These are phyloP conservation scores for Myotis findleyi DNA, from an alignment of 2,797 vertebrate species.

Conservation along the genomic window DNA sequence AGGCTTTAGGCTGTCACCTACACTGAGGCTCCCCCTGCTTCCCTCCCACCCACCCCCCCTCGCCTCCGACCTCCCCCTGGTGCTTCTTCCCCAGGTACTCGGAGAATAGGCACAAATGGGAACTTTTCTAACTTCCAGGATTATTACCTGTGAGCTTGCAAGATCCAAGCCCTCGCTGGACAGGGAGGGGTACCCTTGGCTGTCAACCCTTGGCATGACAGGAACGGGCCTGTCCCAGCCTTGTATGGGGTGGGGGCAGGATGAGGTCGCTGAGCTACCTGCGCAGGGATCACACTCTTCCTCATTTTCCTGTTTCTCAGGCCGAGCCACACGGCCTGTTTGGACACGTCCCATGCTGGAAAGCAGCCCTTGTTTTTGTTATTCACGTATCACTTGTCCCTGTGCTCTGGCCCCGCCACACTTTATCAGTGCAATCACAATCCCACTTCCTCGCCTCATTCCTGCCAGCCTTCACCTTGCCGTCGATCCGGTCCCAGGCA, in stretches of 20 bases:
- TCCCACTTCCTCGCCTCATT: conserved; percentile 2
- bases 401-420: not conserved
- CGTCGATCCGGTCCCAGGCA: not conserved
- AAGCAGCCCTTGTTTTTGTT: not conserved
- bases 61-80: too few relatives aligned
- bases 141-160: not conserved
- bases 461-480: not conserved
- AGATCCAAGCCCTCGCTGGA: not conserved
- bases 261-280: not conserved
- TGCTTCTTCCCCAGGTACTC: too few relatives aligned
- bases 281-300: not conserved
- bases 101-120: not conserved
- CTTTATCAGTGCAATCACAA: conserved; percentile 30
- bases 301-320: conserved; percentile 53
- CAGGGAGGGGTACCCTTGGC: not conserved
- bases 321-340: conserved; percentile 51
- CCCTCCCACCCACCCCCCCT: too few relatives aligned
- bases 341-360: not conserved
- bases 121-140: not conserved
- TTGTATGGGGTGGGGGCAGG: not conserved
- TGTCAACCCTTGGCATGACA: not conserved
- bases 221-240: not conserved
- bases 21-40: not conserved
- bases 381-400: conserved; percentile 60
- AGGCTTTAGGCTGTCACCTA: not conserved